Evolutionary conservation across 2,113 vertebrate species (phyloP), one percentile per base, ranked within the genome.

Genomic region (Pterocles burchelli): DNA sequence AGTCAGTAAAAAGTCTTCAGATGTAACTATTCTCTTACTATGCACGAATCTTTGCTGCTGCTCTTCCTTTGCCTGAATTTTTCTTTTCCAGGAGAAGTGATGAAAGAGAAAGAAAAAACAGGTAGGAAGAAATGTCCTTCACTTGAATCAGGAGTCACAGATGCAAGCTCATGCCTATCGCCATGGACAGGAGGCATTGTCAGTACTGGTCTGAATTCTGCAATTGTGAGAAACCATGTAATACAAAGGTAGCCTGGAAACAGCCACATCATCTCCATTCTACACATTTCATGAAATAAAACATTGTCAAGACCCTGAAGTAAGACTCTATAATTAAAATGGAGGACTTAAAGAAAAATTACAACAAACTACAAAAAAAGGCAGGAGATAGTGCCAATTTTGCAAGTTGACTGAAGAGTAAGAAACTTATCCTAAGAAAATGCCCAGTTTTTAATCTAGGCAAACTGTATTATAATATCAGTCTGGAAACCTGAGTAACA

Each of bases 141-240:
- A 16, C 28, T 70, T 80, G 33, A 83, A 68, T 21, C 20, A 34
- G 7, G 21, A 61, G 4, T 48, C 14, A n/a, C 18, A 79, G 45
- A 45, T 21, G 10, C 26, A 85, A 51, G 12, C 9, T 82, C 31
- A 19, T 31, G 36, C 18, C 34, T 68, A 5, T 17, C 21, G 31
- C 14, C 4, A 19, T 26, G 55, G 10, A 45, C 3, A 2, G 38
- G n/a, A 73, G 21, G 10, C 29, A 26, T 4, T 55, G 28, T 29
- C 52, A 33, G 26, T 52, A 43, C 13, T 8, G 24, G 57, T 14
- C 24, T 85, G 41, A 85, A 59, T 76, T 65, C 46, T 66, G n/a
- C 28, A 70, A 7, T 22, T 85, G n/a, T 43, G 34, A 78, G 54
- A 43, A 68, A 31, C 6, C 0, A 0, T 17, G 12, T 45, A 57